These are phyloP conservation scores for Myiotriccus ornatus DNA, from an alignment of 2,797 vertebrate genomes.

Conservation along the genomic window DNA sequence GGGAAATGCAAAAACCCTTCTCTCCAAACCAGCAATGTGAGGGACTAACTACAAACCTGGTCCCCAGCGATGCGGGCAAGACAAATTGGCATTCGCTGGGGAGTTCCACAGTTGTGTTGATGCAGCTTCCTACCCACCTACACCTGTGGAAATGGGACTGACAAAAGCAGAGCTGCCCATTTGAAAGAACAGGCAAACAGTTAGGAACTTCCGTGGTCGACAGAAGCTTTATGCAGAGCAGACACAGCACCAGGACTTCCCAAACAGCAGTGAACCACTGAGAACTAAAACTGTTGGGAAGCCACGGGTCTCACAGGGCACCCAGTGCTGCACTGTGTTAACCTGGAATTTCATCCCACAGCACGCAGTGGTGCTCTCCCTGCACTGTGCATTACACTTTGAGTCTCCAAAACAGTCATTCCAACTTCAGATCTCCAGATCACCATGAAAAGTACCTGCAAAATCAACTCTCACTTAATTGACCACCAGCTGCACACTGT, in stretches of 20 bases:
- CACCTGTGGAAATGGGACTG: accelerated
- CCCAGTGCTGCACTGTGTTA: neutral
- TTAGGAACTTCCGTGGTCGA: neutral
- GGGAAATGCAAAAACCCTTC: neutral
- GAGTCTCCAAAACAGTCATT: neutral
- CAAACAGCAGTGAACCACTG: neutral
- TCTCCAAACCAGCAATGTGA: neutral
- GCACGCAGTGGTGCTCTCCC: neutral
- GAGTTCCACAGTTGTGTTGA: neutral
- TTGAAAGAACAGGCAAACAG: neutral
- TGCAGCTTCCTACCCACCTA: neutral
- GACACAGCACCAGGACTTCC: neutral
- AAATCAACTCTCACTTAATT: neutral
- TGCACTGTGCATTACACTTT: neutral
- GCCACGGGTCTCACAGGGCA: accelerated
- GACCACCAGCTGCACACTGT: neutral
- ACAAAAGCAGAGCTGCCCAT: neutral
- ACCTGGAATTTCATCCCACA: neutral
- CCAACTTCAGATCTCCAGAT: neutral
- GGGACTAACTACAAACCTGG: neutral
- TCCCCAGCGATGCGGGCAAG: accelerated
- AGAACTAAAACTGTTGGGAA: neutral
- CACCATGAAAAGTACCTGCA: neutral
- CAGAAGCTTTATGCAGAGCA: neutral
- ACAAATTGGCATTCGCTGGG: neutral